A percentile compares a stretch with the other conserved stretches of the same genome.
These are phyloP conservation scores for Nicator chloris DNA, from an alignment of 2,113 vertebrate genomes.

Conservation along the genomic window DNA sequence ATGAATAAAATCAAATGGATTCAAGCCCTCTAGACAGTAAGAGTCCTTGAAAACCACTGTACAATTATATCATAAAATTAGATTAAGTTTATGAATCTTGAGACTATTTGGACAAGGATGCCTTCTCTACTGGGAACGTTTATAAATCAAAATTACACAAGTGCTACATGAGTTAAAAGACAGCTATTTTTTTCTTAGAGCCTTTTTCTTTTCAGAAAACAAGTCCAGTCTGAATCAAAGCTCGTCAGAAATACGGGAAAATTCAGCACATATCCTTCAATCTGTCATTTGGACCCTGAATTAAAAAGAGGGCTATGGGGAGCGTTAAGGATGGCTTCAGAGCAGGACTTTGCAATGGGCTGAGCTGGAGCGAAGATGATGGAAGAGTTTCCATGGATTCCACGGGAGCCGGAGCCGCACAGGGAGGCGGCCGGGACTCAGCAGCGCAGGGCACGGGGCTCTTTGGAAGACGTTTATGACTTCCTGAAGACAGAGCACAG, in stretches of 20 bases:
- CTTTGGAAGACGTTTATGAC: not conserved
- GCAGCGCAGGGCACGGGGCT: not conserved
- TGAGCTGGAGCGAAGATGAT: not conserved
- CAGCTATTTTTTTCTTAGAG: not conserved
- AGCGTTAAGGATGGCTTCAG: not conserved
- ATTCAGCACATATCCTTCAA: not conserved
- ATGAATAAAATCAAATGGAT: constrained; percentile 53
- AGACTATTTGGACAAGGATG: constrained; percentile 23
- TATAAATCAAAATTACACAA: constrained; percentile 51
- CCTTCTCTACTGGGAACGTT: not conserved
- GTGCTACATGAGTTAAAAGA: not conserved
- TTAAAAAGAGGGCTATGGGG: not conserved
- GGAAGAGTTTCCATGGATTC: not conserved
- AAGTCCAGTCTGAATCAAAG: not conserved
- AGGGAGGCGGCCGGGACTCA: not conserved
- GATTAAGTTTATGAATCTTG: constrained; percentile 33
- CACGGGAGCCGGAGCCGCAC: not conserved
- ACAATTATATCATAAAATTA: constrained; percentile 24
- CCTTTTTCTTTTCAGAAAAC: not conserved
- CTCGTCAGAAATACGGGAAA: constrained; percentile 17
- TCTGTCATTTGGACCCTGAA: not conserved
- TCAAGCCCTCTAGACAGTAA: not conserved
- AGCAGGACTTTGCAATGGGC: not conserved
- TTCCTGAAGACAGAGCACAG: not conserved
- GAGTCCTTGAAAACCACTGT: constrained; percentile 49